A percentile compares a stretch with the other conserved stretches of the same genome.
These are phyloP conservation scores for Todiramphus saurophagus DNA, from an alignment of 2,113 vertebrate genomes.

Conservation along the genomic window DNA sequence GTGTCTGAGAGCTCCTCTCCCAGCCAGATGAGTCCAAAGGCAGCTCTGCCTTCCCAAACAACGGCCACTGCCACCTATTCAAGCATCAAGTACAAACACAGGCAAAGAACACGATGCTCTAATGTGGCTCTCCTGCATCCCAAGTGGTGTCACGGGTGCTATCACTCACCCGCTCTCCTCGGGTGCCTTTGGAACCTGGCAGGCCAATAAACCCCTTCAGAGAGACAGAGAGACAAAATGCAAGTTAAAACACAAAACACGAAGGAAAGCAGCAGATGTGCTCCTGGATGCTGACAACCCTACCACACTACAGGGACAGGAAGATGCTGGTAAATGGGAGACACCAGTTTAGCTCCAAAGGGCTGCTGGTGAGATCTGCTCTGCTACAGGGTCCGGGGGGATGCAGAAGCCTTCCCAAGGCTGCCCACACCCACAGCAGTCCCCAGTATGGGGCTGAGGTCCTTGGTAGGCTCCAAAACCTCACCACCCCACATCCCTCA, in stretches of 20 bases:
- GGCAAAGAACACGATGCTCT: rapidly evolving
- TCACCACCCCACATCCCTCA: rapidly evolving
- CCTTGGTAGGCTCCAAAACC: neutral
- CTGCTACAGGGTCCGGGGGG: neutral
- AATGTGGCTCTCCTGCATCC: rapidly evolving
- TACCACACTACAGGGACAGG: neutral
- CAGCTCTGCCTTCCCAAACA: neutral
- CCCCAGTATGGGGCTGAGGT: rapidly evolving
- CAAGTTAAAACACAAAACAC: neutral
- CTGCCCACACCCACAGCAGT: neutral
- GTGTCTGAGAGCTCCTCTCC: neutral
- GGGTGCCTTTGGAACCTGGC: slow-evolving; percentile 73
- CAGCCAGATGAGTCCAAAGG: neutral
- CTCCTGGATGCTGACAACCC: neutral
- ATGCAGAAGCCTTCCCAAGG: neutral
- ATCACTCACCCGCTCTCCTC: slow-evolving; percentile 74
- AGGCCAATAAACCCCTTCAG: slow-evolving; percentile 78
- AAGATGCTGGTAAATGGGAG: neutral
- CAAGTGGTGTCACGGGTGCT: neutral
- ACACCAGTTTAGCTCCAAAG: neutral
- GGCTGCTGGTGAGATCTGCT: neutral
- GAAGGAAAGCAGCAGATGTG: rapidly evolving
- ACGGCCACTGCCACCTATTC: neutral
- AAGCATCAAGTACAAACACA: rapidly evolving
- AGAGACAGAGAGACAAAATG: neutral